Base-by-base conservation (phyloP, 2,797 vertebrate genomes). In the Antrozous pallidus region DNA sequence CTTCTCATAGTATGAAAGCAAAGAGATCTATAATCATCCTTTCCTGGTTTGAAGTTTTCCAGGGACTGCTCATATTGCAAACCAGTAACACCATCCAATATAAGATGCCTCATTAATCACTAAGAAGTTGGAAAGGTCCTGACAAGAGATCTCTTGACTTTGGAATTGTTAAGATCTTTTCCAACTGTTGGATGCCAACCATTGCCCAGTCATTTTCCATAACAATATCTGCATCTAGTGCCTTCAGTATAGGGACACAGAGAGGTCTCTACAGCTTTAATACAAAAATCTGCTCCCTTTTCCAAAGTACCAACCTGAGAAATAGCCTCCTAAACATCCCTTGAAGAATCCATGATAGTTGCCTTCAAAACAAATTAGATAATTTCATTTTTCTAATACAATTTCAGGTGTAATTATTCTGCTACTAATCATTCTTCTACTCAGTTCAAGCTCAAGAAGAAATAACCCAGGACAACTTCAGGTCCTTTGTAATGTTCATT, bases 21-120 rank as follows among this genome's bases (percentile, higher is more conserved):
- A 42, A 58, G 51, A 92, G 22, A 65, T 24, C 20, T 82, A 77
- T 45, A 58, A 65, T 73, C 16, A 36, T 47, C n/a, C 86, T 93
- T 95, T 83, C 61, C 77, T 63, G 40, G 51, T 51, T 51, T 87
- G n/a, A 93, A 90, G 70, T 94, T 82, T 96, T 94, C 93, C 90
- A 95, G 83, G 86, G 61, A 93, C 74, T 58, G 18, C 28, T 91
- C 75, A 28, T 65, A n/a, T 92, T 97, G 85, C 54, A 54, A 83
- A 74, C 70, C 89, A 63, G 70, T 45, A 87, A 93, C n/a, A 79
- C 26, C 28, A 18, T 86, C 92, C 54, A n/a, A 61, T 28, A 61
- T 73, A 73, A 94, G 67, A 92, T 85, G 54, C 22, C 33, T 67
- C 83, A 58, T 74, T 90, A 84, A 88, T 96, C 56, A 84, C 63